These are phyloP conservation scores for Galerucella nymphaeae DNA, from an alignment of 2,888 invertebrate species.

Conservation along the genomic window DNA sequence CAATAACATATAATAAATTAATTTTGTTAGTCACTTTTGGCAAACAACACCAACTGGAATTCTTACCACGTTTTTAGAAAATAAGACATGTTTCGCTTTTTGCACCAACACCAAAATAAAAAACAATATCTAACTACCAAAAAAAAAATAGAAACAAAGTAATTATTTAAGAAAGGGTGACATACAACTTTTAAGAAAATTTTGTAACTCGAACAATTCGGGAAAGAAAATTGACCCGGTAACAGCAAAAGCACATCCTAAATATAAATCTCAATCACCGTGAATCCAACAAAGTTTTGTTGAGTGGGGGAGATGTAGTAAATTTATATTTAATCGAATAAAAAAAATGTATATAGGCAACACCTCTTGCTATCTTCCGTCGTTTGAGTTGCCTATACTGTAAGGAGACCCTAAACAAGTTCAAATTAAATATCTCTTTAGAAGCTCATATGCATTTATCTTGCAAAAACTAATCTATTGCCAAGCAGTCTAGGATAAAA, in stretches of 20 bases:
- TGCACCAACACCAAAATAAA: neutral
- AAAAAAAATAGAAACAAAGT: neutral
- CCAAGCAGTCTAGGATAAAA: no score
- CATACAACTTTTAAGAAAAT: neutral
- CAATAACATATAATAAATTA: neutral
- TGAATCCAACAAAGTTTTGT: slow-evolving; percentile 3
- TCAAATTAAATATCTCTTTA: neutral
- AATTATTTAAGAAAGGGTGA: neutral
- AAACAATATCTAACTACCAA: neutral
- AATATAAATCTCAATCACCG: slow-evolving; percentile 12
- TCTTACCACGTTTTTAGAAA: slow-evolving; percentile 17
- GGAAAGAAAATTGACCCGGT: slow-evolving; percentile 16
- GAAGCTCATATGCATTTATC: no score
- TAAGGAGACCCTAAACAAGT: neutral
- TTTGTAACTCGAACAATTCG: neutral
- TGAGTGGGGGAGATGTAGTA: slow-evolving; percentile 14
- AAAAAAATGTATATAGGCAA: neutral
- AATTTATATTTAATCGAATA: neutral
- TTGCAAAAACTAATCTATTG: no score
- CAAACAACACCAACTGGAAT: neutral
- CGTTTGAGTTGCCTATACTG: neutral
- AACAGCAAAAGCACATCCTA: slow-evolving; percentile 15
- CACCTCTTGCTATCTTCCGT: neutral
- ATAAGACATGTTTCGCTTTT: neutral
- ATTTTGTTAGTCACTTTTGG: slow-evolving; percentile 4